These are phyloP conservation scores for Metalampra italica DNA, from an alignment of 2,888 invertebrate genomes.

Conservation along the genomic window DNA sequence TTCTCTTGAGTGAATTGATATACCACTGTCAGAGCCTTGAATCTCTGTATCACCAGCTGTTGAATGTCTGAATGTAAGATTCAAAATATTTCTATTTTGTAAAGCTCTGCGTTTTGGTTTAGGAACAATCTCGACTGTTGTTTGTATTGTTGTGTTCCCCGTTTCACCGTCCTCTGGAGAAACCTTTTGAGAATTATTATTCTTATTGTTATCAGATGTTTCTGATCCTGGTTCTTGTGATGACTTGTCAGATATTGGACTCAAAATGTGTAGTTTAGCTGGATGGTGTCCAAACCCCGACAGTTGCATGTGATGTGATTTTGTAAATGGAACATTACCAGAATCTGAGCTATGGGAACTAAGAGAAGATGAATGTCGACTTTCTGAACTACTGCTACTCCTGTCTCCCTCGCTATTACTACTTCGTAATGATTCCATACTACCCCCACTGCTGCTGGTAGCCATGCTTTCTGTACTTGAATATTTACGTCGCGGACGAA, in stretches of 20 bases:
- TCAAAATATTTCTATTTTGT: slow-evolving; percentile 87
- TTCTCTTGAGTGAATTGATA: slow-evolving; percentile 90
- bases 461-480: slow-evolving; percentile 93
- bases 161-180: slow-evolving; percentile 82
- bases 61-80: slow-evolving; percentile 81
- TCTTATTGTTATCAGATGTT: slow-evolving; percentile 88
- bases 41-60: slow-evolving; percentile 85
- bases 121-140: slow-evolving; percentile 71
- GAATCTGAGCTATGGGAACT: slow-evolving; percentile 93
- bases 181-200: slow-evolving; percentile 87
- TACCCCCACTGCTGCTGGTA: slow-evolving; percentile 91
- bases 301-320: slow-evolving; percentile 80
- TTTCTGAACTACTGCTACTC: slow-evolving; percentile 91
- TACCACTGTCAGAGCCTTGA: slow-evolving; percentile 92
- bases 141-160: slow-evolving; percentile 59
- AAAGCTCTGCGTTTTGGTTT: slow-evolving; percentile 82
- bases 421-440: slow-evolving; percentile 92
- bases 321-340: slow-evolving; percentile 79
- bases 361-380: slow-evolving; percentile 88
- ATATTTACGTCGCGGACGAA: slow-evolving; percentile 79
- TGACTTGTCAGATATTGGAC: slow-evolving; percentile 93
- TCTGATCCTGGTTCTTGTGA: slow-evolving; percentile 92
- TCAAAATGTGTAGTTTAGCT: slow-evolving; percentile 89
- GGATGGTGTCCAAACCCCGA: slow-evolving; percentile 86
- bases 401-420: slow-evolving; percentile 93